Conservation (phyloP, 2,797 vertebrate species). For the Tragelaphus oryx region DNA sequence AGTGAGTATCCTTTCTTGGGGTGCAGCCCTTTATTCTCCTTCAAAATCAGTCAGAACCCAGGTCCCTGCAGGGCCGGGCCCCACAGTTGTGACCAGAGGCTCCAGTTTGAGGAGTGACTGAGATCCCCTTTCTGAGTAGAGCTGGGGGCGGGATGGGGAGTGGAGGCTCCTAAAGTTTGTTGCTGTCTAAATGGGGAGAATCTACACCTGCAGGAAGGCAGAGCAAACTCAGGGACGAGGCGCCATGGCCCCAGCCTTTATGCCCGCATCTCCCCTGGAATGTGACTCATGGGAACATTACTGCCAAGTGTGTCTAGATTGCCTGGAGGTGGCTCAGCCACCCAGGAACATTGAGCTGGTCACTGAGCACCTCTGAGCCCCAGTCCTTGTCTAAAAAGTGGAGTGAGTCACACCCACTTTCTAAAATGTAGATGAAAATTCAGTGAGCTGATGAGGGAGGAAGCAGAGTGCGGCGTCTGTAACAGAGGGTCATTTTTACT, state of each 20-base stretch:
- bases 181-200: neutral
- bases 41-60: neutral
- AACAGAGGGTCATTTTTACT: neutral
- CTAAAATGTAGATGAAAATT: neutral
- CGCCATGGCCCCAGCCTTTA: neutral
- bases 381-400: neutral
- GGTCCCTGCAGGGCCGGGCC: neutral
- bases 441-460: neutral
- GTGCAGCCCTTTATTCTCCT: neutral
- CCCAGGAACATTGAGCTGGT: neutral
- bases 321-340: neutral
- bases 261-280: neutral
- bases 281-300: neutral
- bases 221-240: accelerated
- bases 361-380: neutral
- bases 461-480: accelerated
- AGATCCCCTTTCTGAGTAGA: neutral
- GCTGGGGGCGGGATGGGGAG: neutral
- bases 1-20: neutral
- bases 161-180: neutral
- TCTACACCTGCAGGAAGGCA: neutral
- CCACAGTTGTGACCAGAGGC: neutral
- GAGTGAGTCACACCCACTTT: neutral
- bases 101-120: neutral
- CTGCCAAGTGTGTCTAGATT: too few species aligned